Base-by-base conservation (phyloP, 1,140 invertebrate genomes). In the Paralvinella palmiformis region DNA sequence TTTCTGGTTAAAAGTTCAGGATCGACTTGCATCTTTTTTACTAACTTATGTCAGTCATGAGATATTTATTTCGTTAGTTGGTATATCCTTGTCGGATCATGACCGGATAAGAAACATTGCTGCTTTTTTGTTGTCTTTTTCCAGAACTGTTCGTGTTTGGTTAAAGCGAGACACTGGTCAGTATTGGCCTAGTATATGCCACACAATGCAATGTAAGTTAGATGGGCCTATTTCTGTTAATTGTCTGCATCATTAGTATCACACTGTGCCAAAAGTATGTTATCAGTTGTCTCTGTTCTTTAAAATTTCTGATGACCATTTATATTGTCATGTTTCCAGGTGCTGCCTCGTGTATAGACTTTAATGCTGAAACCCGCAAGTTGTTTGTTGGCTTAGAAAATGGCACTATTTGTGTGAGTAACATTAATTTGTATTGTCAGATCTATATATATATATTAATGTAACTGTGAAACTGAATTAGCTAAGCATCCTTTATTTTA, bases 161-260 rank as follows among this genome's bases (percentile, higher is more conserved):
- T 79, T 98, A 60, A 96, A 96, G 81, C 85, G 96, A 65, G 96
- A 99, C 75, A 94, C 92, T n/a, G 96, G 96, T 1, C 94, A 98
- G 72, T 99, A 96, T 80, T 98, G 95, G 96, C 96, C 96, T 0
- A 96, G 92, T 75, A 94, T 99, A 73, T 98, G 95, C 76, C 94
- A 98, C 73, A 92, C 89, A 71, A 91, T 98, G 88, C 89, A 92
- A 68, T 72, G 84, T 85, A 72, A 77, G 79, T 69, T 32, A 24
- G 24, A 3, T 59, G 1, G n/a, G 15, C 27, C 32, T 59, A 7
- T 33, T 24, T 35, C 5, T 24, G 3, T 35, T 17, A 37, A 24
- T 60, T 48, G 41, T 37, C 41, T 41, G 24, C 10, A 15, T n/a
- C 27, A 60, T 24, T 44, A 20, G 13, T 35, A 36, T 35, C n/a